Evolutionary conservation across 92 coral and sea anemone genomes (phyloP), one percentile per base, ranked within the genome.

Genomic region (Phymanthus crucifer): DNA sequence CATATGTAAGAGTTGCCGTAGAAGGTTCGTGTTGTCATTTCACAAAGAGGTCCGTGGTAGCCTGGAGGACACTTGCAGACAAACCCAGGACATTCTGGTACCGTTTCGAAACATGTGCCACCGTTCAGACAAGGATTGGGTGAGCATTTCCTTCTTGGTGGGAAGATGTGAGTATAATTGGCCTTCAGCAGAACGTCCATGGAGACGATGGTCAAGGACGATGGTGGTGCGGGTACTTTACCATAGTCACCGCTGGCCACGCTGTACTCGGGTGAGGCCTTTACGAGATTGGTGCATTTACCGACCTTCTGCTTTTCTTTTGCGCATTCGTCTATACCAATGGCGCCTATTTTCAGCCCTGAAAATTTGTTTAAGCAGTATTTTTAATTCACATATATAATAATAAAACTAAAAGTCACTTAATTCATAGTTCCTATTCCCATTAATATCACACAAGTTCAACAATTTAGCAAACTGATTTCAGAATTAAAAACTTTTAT

Each of bases 231-330:
- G 4, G 97, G 93, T 12, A 88, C 84, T 71, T 90, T 83, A 34
- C 98, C 98, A 66, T 86, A 88, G 74, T 95, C 89, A 50, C 98
- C 97, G 83, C 97, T 95, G 26, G 91, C 95, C 57, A 95, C 95
- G 36, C 87, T 85, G 86, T 86, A 92, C 31, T 83, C 88, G 18
- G 86, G 83, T 43, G 85, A 84, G 14, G 90, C 91, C 24, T 45
- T 70, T 18, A 95, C 90, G 23, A 84, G 66, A 78, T 95, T 95
- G 19, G 70, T 82, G 68, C 95, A 90, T 40, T 73, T 87, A 10
- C 98, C 98, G 32, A 95, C 94, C 32, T 86, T 69, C 37, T 87
- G 87, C 29, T 67, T 83, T 78, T 92, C 98, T 67, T 81, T 87
- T 54, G 98, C 95, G 66, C 98, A 95, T 79, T 89, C 90, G 37